A percentile compares a stretch with the other conserved stretches of the same genome.
Conservation (phyloP, 2,888 invertebrate genomes). For the Agriopis aurantiaria region DNA sequence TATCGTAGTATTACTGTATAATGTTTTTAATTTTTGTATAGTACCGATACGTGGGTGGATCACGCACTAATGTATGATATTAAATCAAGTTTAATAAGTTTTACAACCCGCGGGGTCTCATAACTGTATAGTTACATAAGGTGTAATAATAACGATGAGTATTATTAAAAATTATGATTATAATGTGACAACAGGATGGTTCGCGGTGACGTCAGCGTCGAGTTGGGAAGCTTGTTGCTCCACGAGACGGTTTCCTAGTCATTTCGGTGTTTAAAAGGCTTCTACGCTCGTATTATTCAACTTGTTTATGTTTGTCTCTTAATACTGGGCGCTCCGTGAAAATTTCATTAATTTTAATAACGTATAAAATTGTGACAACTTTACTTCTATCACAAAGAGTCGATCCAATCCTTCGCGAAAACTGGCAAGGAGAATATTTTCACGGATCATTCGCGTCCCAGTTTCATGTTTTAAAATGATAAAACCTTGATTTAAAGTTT, state of each 20-base stretch:
- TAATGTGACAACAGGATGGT: slow-evolving; percentile 48
- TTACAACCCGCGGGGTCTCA: slow-evolving; percentile 68
- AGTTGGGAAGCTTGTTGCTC: slow-evolving; percentile 10
- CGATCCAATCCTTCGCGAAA: not conserved
- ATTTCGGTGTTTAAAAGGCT: slow-evolving; percentile 19
- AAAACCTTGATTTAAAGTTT: slow-evolving; percentile 64
- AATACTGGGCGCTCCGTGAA: slow-evolving; percentile 12
- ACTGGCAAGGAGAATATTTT: not conserved
- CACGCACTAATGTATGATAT: slow-evolving; percentile 78
- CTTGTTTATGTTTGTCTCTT: not conserved
- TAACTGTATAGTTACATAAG: slow-evolving; percentile 82
- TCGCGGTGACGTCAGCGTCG: slow-evolving; percentile 46
- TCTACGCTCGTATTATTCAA: slow-evolving; percentile 16
- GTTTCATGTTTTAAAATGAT: slow-evolving; percentile 35
- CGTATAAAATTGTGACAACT: not conserved
- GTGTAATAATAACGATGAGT: slow-evolving; percentile 71
- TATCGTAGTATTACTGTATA: slow-evolving; percentile 82
- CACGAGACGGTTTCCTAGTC: slow-evolving; percentile 9
- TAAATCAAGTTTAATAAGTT: slow-evolving; percentile 73
- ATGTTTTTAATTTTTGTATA: slow-evolving; percentile 87
- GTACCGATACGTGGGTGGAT: slow-evolving; percentile 72
- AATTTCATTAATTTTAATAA: slow-evolving; percentile 6
- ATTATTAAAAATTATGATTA: slow-evolving; percentile 52
- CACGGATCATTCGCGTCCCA: slow-evolving; percentile 20
- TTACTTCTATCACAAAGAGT: not conserved